These are phyloP conservation scores for Zaprionus inermis DNA, from an alignment of 1,140 invertebrate species.

Conservation along the genomic window DNA sequence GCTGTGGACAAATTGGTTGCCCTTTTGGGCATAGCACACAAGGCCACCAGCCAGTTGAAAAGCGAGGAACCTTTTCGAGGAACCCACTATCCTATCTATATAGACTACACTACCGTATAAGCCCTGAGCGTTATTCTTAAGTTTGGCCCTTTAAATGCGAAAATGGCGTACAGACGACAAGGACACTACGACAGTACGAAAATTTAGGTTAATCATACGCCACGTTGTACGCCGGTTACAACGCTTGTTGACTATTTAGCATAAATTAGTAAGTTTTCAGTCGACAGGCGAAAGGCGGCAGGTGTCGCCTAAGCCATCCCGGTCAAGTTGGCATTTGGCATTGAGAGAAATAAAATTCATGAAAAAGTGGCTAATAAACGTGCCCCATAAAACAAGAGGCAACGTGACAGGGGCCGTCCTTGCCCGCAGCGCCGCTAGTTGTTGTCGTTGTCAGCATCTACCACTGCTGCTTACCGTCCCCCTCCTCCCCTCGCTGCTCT, in stretches of 20 bases:
- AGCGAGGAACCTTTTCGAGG: constrained; percentile 55
- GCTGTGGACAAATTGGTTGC: constrained; percentile 63
- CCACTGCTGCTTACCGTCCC: neutral
- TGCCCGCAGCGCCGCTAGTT: neutral
- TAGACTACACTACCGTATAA: constrained; percentile 15
- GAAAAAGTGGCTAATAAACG: constrained; percentile 45
- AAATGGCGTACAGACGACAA: constrained; percentile 46
- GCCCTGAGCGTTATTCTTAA: constrained; percentile 60
- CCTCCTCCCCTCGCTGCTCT: too few species aligned
- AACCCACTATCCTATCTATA: constrained; percentile 28
- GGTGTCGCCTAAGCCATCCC: neutral
- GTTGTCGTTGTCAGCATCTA: neutral
- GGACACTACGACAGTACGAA: constrained; percentile 33
- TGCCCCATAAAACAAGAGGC: constrained; percentile 19
- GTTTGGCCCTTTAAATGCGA: constrained; percentile 76
- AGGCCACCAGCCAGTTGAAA: constrained; percentile 27
- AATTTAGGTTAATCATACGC: constrained; percentile 79
- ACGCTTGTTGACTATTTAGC: constrained; percentile 61
- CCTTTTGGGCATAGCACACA: constrained; percentile 58
- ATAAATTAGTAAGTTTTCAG: constrained; percentile 79
- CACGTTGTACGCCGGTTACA: constrained; percentile 45
- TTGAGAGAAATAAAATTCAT: constrained; percentile 46
- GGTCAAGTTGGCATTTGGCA: constrained; percentile 34
- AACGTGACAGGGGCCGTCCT: neutral
- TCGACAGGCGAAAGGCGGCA: constrained; percentile 1